These are phyloP conservation scores for Fregetta grallaria DNA, from an alignment of 2,113 vertebrate species.

Conservation along the genomic window DNA sequence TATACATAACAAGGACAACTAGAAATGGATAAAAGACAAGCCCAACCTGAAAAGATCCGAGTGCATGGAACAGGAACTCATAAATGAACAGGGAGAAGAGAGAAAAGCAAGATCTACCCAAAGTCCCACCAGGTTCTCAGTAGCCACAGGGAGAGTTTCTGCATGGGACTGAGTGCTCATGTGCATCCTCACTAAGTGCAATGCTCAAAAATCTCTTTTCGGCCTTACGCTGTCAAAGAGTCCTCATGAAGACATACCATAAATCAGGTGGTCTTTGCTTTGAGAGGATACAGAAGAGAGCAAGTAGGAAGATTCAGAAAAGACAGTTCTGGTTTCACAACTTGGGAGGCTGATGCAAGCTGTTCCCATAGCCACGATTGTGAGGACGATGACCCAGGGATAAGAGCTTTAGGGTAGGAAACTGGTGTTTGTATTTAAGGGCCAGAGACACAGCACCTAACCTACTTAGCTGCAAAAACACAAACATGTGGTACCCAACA, in stretches of 20 bases:
- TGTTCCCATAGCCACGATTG: background rate
- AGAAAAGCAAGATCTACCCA: background rate
- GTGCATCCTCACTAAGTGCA: background rate
- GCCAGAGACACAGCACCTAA: background rate
- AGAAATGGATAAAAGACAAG: background rate
- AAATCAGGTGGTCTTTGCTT: background rate
- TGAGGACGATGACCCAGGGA: background rate
- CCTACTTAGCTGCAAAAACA: background rate
- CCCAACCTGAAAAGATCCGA: background rate
- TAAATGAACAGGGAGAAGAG: background rate
- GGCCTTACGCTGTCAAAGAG: background rate
- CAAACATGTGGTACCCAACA: background rate
- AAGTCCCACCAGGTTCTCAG: background rate
- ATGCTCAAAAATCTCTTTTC: background rate
- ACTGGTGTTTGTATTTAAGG: background rate
- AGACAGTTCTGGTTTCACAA: background rate
- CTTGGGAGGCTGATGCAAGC: background rate
- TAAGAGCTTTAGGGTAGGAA: background rate
- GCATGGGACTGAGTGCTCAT: background rate
- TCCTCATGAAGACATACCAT: background rate
- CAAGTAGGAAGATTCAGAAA: background rate
- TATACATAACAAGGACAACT: background rate
- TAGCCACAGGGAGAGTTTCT: background rate
- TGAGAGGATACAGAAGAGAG: background rate
- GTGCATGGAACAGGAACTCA: background rate